Percentiles rank a stretch among this genome's conserved stretches.
Evolutionary conservation across 1,140 invertebrate genomes (phyloP).

Genomic region (Pseudomyrmex cubaensis): DNA sequence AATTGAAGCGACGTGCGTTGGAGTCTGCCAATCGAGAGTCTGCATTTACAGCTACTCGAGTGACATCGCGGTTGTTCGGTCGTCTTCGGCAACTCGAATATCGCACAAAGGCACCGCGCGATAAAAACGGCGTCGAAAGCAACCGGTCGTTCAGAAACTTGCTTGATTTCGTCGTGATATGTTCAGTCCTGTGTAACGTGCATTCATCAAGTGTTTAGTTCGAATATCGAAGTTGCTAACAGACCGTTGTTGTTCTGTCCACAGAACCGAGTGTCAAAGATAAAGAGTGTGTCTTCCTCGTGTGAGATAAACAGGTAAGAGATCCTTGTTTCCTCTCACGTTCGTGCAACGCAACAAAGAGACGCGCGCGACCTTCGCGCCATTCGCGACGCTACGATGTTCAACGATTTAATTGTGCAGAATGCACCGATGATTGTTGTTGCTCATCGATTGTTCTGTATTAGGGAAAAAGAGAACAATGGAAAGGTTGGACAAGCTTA

Average conservation of each 20-base stretch:
- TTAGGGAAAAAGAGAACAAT: too few relatives aligned
- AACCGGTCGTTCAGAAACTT: conserved; percentile 16
- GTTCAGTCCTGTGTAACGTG: not conserved
- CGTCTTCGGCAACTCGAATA: conserved; percentile 7
- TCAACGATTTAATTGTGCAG: not conserved
- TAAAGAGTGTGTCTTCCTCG: not conserved
- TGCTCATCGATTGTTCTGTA: not conserved
- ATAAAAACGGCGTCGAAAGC: conserved; percentile 51
- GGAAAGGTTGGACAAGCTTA: too few relatives aligned
- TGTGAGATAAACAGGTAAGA: conserved; percentile 10
- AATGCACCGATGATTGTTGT: not conserved
- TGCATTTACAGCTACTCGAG: not conserved
- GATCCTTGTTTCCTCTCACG: not conserved
- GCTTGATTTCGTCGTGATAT: not conserved
- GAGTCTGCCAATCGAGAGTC: not conserved
- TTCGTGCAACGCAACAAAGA: conserved; percentile 37
- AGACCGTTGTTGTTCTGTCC: not conserved
- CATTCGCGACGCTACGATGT: not conserved
- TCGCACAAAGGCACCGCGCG: conserved; percentile 47
- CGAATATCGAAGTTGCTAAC: not conserved
- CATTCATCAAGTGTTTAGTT: not conserved
- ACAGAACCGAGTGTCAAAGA: not conserved
- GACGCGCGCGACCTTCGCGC: conserved; percentile 22
- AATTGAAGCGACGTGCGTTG: not conserved
- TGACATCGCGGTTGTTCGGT: not conserved